Conservation (phyloP, 2,797 vertebrate genomes). For the Denticeps clupeoides region DNA sequence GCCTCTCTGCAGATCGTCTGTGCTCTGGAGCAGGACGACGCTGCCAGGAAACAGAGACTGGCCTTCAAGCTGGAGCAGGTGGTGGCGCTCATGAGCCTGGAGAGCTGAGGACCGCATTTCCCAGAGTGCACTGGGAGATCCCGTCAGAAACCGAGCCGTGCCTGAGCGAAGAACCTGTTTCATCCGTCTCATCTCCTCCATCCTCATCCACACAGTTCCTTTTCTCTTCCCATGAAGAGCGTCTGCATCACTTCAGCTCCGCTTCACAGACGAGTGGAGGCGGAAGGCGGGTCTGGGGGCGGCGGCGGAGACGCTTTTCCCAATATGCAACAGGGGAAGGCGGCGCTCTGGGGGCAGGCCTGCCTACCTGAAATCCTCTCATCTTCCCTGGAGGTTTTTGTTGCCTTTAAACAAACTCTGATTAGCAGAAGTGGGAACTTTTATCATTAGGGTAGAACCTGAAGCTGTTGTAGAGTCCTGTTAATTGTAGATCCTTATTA, state of each 20-base stretch:
- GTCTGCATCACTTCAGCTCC: slow-evolving; percentile 68
- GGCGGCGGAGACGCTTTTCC: slow-evolving; percentile 40
- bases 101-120: slow-evolving; percentile 97
- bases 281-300: slow-evolving; percentile 36
- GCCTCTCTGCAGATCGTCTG: slow-evolving; percentile 71
- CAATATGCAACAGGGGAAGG: slow-evolving; percentile 47
- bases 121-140: slow-evolving; percentile 85
- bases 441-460: slow-evolving; percentile 52
- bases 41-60: slow-evolving; percentile 94
- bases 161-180: slow-evolving; percentile 96
- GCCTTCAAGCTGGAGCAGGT: slow-evolving; percentile 98
- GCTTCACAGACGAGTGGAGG: slow-evolving; percentile 66
- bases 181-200: slow-evolving; percentile 40
- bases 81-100: slow-evolving; percentile 97
- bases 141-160: slow-evolving; percentile 97
- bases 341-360: slow-evolving; percentile 40
- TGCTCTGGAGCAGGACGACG: slow-evolving; percentile 85
- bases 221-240: slow-evolving; percentile 78
- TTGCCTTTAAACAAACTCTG: slow-evolving; percentile 65
- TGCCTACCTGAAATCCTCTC: too few species aligned
- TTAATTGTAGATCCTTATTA: slow-evolving; percentile 59
- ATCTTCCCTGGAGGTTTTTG: slow-evolving; percentile 58
- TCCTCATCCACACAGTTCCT: slow-evolving; percentile 48
- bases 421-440: slow-evolving; percentile 58
- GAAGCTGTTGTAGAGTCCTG: slow-evolving; percentile 53